Percentiles rank a stretch among this genome's conserved stretches.
Conservation (phyloP, 2,797 vertebrate genomes). For the Tauraco hartlaubi region DNA sequence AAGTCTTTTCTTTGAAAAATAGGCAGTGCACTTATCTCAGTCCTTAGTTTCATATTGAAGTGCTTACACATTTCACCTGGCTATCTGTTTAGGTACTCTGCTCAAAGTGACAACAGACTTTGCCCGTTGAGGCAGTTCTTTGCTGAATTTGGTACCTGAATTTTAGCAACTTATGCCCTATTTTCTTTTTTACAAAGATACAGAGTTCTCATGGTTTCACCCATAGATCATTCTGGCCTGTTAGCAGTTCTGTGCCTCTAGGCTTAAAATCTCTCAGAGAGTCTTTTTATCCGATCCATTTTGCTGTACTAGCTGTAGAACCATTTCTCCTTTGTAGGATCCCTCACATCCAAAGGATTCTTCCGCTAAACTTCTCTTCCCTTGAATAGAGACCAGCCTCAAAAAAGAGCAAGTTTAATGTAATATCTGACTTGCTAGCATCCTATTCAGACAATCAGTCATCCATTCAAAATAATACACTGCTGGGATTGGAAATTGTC, state of each 20-base stretch:
- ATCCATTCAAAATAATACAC: background rate
- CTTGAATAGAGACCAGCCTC: background rate
- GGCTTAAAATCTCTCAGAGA: background rate
- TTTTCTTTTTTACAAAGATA: background rate
- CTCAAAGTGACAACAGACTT: background rate
- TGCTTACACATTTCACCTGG: background rate
- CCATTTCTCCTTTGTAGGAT: background rate
- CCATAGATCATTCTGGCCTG: background rate
- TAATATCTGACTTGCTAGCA: background rate
- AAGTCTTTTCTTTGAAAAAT: background rate
- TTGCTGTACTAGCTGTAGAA: background rate
- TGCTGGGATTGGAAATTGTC: conserved; percentile 24
- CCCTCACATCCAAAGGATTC: background rate
- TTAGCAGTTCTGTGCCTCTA: background rate
- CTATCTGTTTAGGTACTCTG: background rate
- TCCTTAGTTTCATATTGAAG: background rate
- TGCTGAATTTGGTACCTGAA: background rate
- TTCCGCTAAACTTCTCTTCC: background rate
- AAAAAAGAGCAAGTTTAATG: conserved; percentile 26
- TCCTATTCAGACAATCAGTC: conserved; percentile 17
- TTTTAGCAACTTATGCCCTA: background rate
- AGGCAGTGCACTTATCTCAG: background rate
- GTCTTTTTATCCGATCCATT: background rate
- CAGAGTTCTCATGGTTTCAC: background rate
- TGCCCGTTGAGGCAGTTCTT: background rate